phyloP scores from a whole-genome alignment of 1,140 invertebrate species.

The Brachionus calyciflorus region DNA sequence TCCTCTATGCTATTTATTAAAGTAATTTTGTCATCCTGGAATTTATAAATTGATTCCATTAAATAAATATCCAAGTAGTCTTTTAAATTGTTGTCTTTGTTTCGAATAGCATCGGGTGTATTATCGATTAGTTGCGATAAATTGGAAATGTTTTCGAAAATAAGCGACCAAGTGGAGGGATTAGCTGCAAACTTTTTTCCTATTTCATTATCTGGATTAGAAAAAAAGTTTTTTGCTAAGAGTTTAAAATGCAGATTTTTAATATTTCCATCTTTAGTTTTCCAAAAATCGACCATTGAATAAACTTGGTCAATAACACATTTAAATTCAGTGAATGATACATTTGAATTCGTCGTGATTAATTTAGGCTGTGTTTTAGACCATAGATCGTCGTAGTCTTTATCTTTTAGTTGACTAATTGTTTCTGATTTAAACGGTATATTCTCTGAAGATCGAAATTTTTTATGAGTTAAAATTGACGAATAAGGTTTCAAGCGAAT shows the following conservation, averaged over 20 bases:
- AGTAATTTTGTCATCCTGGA: background rate
- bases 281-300: slow-evolving; percentile 15
- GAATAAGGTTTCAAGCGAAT: too few species aligned
- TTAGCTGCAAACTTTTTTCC: background rate
- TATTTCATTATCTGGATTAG: background rate
- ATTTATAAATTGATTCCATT: background rate
- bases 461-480: too few species aligned
- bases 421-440: too few species aligned
- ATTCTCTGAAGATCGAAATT: too few species aligned
- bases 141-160: background rate
- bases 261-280: background rate
- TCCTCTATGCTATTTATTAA: background rate
- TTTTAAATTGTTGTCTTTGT: background rate
- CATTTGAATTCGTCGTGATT: background rate
- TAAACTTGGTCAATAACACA: background rate
- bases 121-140: background rate
- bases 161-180: background rate
- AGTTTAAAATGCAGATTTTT: background rate
- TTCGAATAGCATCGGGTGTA: background rate
- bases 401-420: background rate
- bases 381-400: slow-evolving; percentile 5
- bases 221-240: background rate
- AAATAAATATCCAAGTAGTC: background rate
- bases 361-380: background rate
- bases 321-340: background rate